These are phyloP conservation scores for Scotopteryx bipunctaria DNA, from an alignment of 2,888 invertebrate species.

Conservation along the genomic window DNA sequence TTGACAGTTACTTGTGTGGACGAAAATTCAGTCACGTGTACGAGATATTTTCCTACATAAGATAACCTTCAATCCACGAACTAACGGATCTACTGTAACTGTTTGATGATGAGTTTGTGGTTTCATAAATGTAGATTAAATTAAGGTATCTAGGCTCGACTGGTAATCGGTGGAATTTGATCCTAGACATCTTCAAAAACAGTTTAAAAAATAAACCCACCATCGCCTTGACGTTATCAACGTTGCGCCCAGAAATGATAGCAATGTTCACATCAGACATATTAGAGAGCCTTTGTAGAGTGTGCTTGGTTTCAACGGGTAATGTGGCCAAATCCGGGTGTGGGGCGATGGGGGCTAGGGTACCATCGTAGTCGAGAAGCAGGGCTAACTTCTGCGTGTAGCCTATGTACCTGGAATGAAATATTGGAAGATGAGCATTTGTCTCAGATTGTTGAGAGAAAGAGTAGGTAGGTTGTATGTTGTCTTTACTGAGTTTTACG, in stretches of 20 bases:
- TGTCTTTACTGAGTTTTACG: background rate
- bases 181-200: background rate
- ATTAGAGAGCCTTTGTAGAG: constrained; percentile 91
- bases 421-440: background rate
- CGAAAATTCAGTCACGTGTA: constrained; percentile 11
- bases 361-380: constrained; percentile 94
- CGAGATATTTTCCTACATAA: constrained; percentile 22
- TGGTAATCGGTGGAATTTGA: no score
- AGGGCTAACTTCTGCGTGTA: constrained; percentile 93
- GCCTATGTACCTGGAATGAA: constrained; percentile 88
- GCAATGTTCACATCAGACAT: constrained; percentile 94
- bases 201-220: constrained; percentile 63
- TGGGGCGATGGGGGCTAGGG: constrained; percentile 93
- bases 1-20: background rate
- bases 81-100: constrained; percentile 15
- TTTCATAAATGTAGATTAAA: background rate
- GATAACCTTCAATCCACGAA: constrained; percentile 31
- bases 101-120: background rate
- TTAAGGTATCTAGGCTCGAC: background rate
- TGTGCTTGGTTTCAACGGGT: constrained; percentile 92
- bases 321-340: constrained; percentile 95
- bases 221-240: constrained; percentile 94
- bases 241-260: constrained; percentile 93
- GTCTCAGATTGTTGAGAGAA: no score
- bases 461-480: background rate